Base-by-base conservation (phyloP, 2,888 invertebrate species). In the Toxonevra muliebris region DNA sequence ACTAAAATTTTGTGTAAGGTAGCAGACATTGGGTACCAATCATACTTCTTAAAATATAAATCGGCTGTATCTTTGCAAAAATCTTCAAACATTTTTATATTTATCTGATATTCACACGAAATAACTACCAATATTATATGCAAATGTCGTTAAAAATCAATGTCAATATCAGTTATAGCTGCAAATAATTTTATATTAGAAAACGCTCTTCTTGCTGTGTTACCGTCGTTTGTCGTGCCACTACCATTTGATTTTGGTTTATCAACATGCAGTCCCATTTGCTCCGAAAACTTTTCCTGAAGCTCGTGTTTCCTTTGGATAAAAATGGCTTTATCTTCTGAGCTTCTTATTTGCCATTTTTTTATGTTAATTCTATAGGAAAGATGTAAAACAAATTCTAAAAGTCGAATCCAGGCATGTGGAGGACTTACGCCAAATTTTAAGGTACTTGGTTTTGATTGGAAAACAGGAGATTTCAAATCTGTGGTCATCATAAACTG, bases 351-450 rank as follows among this genome's bases (percentile, higher is more conserved):
- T 52, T 59, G 65, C 65, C 65, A 61, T 40, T 63, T 68, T n/a
- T 62, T 65, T 50, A 65, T 20, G 1, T 43, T 58, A 30, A 65
- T 42, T 48, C 53, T 65, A 19, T 62, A 62, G 0, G 61, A 65
- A 19, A 65, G n/a, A 58, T 66, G 63, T 61, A 70, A 65, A 17
- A 70, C 42, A 68, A 70, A 70, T 43, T 68, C 65, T 11, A 67
- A 59, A 41, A 61, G 61, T n/a, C 65, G 61, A 5, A 67, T 67
- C 67, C 64, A 67, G 11, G 64, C 50, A 57, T 70, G 65, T 17
- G 67, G 15, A 5, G 67, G 65, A 45, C 67, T 70, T 30, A 67
- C 45, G 43, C 67, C 63, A 54, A 60, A 67, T 12, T 40, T 5
- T 19, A 43, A 43, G 52, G 42, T 59, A 59, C 45, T 53, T 42